phyloP scores from a whole-genome alignment of 2,113 vertebrate genomes.

The Chloebia gouldiae region DNA sequence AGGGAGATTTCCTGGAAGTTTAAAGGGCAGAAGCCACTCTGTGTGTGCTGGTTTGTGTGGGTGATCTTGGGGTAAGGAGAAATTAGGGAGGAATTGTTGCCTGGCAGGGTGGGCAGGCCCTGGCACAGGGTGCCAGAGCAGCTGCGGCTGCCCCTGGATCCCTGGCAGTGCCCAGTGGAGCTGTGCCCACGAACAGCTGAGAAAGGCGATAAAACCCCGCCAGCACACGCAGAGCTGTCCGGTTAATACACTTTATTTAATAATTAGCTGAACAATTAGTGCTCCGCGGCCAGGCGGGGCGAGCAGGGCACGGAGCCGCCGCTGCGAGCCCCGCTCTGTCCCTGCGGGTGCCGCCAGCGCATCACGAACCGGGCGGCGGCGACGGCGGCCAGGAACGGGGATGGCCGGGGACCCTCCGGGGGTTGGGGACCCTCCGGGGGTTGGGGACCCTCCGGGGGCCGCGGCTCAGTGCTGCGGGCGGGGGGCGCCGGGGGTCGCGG shows the following conservation, averaged over 20 bases:
- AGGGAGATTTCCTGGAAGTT: background rate
- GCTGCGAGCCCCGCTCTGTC: background rate
- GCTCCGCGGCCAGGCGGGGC: background rate
- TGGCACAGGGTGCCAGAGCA: background rate
- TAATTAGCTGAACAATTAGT: background rate
- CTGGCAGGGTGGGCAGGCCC: background rate
- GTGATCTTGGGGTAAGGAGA: fast-evolving
- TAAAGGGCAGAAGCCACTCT: background rate
- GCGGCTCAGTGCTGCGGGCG: background rate
- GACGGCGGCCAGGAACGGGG: background rate
- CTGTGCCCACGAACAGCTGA: fast-evolving
- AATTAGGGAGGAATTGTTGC: background rate
- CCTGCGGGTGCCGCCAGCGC: background rate
- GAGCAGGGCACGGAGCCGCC: background rate
- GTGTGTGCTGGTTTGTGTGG: background rate
- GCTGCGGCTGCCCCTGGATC: background rate
- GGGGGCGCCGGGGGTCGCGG: background rate
- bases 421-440: background rate
- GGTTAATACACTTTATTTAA: background rate
- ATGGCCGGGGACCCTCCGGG: background rate
- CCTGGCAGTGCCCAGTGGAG: background rate
- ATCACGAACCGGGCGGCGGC: fast-evolving
- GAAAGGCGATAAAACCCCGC: fast-evolving
- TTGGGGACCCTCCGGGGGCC: too few species aligned
- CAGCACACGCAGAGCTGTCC: fast-evolving